Evolutionary conservation across 2,113 vertebrate species (phyloP).

Genomic region (Danionella cerebrum): DNA sequence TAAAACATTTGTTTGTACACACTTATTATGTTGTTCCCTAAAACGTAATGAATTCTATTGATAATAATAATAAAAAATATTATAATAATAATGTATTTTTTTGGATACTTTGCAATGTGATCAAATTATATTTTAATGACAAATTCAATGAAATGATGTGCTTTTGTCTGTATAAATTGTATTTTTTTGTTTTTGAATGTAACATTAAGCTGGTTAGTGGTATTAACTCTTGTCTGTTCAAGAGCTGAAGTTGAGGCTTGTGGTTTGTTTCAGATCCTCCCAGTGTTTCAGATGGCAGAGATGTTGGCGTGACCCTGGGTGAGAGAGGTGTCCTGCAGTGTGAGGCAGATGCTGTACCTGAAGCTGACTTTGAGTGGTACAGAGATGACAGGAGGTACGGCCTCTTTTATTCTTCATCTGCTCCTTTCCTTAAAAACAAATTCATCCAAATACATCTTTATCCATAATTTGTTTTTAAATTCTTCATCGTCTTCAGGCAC

Average conservation of each 20-base stretch:
- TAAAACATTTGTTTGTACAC: too few species aligned
- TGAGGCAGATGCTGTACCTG: slow-evolving; percentile 84
- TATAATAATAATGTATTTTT: too few species aligned
- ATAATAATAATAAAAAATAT: too few species aligned
- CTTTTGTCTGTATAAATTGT: neutral
- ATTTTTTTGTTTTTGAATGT: neutral
- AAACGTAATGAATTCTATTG: too few species aligned
- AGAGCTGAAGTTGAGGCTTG: neutral
- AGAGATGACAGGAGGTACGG: slow-evolving; percentile 87
- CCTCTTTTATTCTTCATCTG: neutral
- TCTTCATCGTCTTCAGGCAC: too few species aligned
- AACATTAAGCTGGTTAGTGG: neutral
- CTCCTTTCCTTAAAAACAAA: neutral
- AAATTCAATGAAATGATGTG: too few species aligned
- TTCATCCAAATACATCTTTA: too few species aligned
- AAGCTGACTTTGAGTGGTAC: slow-evolving; percentile 91
- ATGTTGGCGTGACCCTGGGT: slow-evolving; percentile 80
- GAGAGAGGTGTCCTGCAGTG: slow-evolving; percentile 85
- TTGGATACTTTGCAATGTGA: too few species aligned
- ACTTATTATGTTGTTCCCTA: too few species aligned
- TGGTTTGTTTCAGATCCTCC: slow-evolving; percentile 72
- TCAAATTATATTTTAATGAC: too few species aligned
- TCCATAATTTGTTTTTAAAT: too few species aligned
- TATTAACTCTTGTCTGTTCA: too few species aligned
- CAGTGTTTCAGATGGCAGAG: slow-evolving; percentile 81